These are phyloP conservation scores for Hirudo medicinalis DNA, from an alignment of 1,140 invertebrate species.

Conservation along the genomic window DNA sequence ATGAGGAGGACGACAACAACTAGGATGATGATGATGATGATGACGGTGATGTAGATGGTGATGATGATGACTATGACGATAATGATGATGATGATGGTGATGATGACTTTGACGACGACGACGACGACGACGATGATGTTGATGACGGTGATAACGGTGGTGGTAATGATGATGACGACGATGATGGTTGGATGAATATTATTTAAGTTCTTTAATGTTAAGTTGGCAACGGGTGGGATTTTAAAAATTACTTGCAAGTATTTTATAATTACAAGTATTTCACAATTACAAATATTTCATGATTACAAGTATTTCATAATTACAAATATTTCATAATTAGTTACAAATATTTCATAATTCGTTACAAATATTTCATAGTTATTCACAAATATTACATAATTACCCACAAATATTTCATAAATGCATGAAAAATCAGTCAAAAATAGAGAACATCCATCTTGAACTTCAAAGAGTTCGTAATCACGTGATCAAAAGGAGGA, in stretches of 20 bases:
- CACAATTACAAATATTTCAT: background rate
- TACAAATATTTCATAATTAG: too few species aligned
- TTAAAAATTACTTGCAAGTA: background rate
- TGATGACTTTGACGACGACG: background rate
- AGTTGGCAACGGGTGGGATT: background rate
- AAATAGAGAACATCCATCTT: too few species aligned
- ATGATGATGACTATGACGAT: background rate
- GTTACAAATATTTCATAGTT: background rate
- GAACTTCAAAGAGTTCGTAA: too few species aligned
- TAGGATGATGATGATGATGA: too few species aligned
- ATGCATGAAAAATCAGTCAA: too few species aligned
- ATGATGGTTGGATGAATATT: conserved; percentile 9
- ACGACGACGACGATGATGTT: background rate
- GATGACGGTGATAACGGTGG: background rate
- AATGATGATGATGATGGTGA: background rate
- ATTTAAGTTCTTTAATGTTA: too few species aligned
- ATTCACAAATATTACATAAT: background rate
- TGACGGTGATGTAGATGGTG: too few species aligned
- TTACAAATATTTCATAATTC: background rate
- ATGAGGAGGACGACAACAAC: too few species aligned
- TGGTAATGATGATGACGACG: background rate
- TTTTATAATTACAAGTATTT: too few species aligned
- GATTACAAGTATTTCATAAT: background rate
- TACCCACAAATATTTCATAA: background rate
- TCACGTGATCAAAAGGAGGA: too few species aligned